These are phyloP conservation scores for cat (Felis catus) DNA, from an alignment of 2,113 vertebrate genomes.

Conservation along the genomic window DNA sequence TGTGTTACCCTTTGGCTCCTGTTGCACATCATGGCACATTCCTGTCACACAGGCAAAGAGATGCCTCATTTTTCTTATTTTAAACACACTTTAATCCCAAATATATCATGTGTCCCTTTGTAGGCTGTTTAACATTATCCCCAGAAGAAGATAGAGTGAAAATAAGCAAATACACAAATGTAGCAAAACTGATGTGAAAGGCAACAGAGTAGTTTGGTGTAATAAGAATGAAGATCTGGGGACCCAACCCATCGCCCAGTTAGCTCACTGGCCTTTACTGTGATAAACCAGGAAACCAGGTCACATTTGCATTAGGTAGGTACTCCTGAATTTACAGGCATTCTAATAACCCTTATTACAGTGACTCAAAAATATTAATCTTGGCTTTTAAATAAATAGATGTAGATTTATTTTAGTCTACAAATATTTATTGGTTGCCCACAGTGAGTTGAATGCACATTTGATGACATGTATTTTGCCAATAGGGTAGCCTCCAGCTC, in stretches of 20 bases:
- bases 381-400: not conserved
- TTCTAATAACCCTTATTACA: not conserved
- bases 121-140: not conserved
- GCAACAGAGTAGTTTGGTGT: not conserved
- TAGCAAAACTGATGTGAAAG: not conserved
- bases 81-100: not conserved
- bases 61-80: constrained; percentile 18
- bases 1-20: not conserved
- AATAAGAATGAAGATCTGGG: not conserved
- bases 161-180: not conserved
- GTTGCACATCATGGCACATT: not conserved
- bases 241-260: not conserved
- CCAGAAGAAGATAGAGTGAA: not conserved
- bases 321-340: not conserved
- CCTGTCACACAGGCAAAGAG: not conserved
- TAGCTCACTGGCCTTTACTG: not conserved
- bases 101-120: constrained; percentile 17
- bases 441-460: not conserved
- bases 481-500: constrained; percentile 23
- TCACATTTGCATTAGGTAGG: not conserved
- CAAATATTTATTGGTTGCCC: not conserved
- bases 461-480: constrained; percentile 37
- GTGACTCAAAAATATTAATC: not conserved
- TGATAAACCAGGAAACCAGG: not conserved
- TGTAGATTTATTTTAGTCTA: not conserved